These are phyloP conservation scores for Therioaphis trifolii DNA, from an alignment of 2,888 invertebrate species.

Conservation along the genomic window DNA sequence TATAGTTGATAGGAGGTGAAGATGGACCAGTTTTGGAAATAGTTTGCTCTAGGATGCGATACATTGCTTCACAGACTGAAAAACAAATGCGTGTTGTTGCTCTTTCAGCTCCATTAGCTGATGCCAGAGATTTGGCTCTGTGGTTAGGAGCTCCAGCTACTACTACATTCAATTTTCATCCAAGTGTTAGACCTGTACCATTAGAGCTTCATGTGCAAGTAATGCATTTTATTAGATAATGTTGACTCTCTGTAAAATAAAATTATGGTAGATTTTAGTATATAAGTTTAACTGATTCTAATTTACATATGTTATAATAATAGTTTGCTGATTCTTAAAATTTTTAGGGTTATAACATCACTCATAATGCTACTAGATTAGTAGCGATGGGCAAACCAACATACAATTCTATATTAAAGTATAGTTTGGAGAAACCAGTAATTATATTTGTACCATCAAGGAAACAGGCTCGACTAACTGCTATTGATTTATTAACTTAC, in stretches of 20 bases:
- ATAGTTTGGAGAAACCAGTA: constrained; percentile 86
- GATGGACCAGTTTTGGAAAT: constrained; percentile 94
- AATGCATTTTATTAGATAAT: constrained; percentile 4
- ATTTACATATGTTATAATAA: neutral
- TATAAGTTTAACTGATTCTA: neutral
- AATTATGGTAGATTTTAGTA: neutral
- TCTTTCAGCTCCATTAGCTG: constrained; percentile 90
- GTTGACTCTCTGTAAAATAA: neutral
- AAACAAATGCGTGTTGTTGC: constrained; percentile 91
- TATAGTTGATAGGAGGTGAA: constrained; percentile 81
- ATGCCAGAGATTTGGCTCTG: constrained; percentile 94
- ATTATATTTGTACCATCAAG: constrained; percentile 92
- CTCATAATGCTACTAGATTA: constrained; percentile 94
- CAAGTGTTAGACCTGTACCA: constrained; percentile 94
- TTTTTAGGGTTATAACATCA: constrained; percentile 90
- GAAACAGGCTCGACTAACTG: constrained; percentile 91
- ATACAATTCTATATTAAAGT: constrained; percentile 89
- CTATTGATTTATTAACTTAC: constrained; percentile 93
- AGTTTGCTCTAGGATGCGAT: constrained; percentile 91
- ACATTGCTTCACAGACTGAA: constrained; percentile 95
- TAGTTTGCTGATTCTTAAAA: neutral
- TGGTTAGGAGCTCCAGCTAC: constrained; percentile 96
- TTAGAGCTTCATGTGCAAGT: constrained; percentile 90
- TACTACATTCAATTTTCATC: constrained; percentile 98
- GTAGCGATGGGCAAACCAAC: constrained; percentile 98